Percentiles rank a stretch among this genome's conserved stretches.
phyloP scores from a whole-genome alignment of 1,140 invertebrate species.

The Papilio polyxenes region DNA sequence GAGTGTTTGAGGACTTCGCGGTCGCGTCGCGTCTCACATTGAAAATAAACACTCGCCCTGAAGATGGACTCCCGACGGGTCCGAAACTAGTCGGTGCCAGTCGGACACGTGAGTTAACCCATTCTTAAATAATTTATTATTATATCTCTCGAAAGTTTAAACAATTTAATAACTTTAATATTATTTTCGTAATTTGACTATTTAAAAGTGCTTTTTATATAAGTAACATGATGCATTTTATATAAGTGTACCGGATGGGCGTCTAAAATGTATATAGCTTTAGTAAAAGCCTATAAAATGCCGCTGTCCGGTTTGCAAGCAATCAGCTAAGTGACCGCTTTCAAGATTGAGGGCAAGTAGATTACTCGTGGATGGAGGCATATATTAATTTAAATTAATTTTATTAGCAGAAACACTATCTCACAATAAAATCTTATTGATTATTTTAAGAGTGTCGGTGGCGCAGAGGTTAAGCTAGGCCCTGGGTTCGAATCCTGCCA shows the following conservation, averaged over 20 bases:
- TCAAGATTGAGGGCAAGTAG: constrained; percentile 36
- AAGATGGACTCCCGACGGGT: no score
- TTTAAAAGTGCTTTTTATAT: background rate
- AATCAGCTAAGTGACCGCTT: constrained; percentile 39
- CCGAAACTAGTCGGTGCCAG: no score
- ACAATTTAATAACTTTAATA: no score
- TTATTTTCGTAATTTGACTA: background rate
- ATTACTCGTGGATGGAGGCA: constrained; percentile 27
- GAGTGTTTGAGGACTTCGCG: no score
- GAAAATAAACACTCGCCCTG: no score
- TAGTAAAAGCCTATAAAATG: constrained; percentile 22
- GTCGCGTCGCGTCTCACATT: no score
- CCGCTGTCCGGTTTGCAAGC: constrained; percentile 35
- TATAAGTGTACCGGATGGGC: background rate
- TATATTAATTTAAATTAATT: background rate
- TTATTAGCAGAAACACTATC: background rate
- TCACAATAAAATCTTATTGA: background rate
- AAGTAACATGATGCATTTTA: background rate
- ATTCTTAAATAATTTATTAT: no score
- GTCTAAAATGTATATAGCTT: constrained; percentile 5
- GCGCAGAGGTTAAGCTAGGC: no score
- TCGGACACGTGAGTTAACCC: no score
- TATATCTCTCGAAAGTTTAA: no score
- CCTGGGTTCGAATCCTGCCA: no score
- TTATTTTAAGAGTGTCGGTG: no score